Base-by-base conservation (phyloP, 2,888 invertebrate species). In the Sceliomorpha sp. region DNA sequence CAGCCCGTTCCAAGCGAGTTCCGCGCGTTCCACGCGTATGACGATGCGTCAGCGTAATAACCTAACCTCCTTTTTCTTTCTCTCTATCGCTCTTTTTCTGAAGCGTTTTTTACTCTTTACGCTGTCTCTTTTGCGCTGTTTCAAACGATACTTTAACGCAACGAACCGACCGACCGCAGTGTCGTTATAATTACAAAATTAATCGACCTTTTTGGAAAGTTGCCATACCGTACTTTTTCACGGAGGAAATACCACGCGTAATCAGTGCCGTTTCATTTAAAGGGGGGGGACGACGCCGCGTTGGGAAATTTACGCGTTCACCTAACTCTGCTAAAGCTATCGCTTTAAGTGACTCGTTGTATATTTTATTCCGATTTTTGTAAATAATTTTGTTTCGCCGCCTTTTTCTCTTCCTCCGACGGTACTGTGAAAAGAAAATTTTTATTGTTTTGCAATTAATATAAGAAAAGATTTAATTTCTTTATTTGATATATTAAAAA, bases 181-280 rank as follows among this genome's bases (percentile, higher is more conserved):
- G 37, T 51, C 45, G 34, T 37, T 27, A 15, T 53, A 58, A 66
- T 66, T 66, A 50, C 50, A 36, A 64, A 55, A 42, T 55, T 64
- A 64, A 64, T 64, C 63, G 63, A 44, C 42, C 37, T 36, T 48
- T 64, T 50, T 55, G 55, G 56, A 64, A 6, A 36, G 29, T 48
- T 64, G 63, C 56, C 56, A 64, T 44, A 34, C 9, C 32, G 15
- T n/a, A 42, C 63, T 48, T 55, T 63, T 63, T 55, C 9, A 14
- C 5, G 32, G 37, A 60, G 42, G 15, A 60, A 60, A 36, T 50
- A 55, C 34, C 47, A n/a, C 8, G 44, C 14, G 51, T 51, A 66
- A 64, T 64, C 56, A 64, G 39, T 12, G 60, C 31, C 50, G 50
- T 50, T 44, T 36, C 20, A 56, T 55, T 55, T 42, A 26, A n/a